Base-by-base conservation (phyloP, 2,797 vertebrate species). In the Vireo griseus region DNA sequence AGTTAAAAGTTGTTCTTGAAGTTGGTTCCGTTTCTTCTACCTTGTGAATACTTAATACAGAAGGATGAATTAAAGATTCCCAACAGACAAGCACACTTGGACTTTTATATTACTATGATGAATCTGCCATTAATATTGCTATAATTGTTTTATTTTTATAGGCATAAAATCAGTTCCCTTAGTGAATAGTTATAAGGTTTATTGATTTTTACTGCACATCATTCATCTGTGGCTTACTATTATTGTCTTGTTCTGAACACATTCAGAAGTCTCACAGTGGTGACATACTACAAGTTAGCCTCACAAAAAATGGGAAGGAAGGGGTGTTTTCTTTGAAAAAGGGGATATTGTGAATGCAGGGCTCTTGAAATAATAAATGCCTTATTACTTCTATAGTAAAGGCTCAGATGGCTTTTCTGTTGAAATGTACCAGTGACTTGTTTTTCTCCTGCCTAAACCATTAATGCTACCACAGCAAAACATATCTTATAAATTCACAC, bases 61-160 rank as follows among this genome's bases (percentile, higher is more conserved):
- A 96, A 93, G 95, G 89, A 96, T 95, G 93, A 97, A 98, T 97
- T 97, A 97, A 97, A 97, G 94, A 97, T 97, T 97, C 96, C 94
- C 97, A 87, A 96, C 95, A 97, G 97, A 96, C 97, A 97, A 96
- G 97, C 96, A 85, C 92, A 91, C 95, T 97, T 97, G 96, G 91
- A 97, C 96, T 97, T 95, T 97, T 98, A 97, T 97, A 97, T 97
- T 97, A 92, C 91, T 97, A 96, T 96, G 97, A 97, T 97, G 96
- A 97, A 98, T 97, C 96, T 97, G 93, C 94, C 95, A 95, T 97
- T 97, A 98, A 98, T 98, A 96, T 59, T 94, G 86, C 94, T 97
- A 92, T 97, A 97, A 97, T 97, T 98, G 98, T 98, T 98, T 97
- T 97, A 96, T 96, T 97, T 97, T 98, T 97, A 96, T 97, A 97